Percentiles rank a stretch among this genome's conserved stretches.
phyloP scores from a whole-genome alignment of 2,797 vertebrate genomes.

The Hybognathus amarus region DNA sequence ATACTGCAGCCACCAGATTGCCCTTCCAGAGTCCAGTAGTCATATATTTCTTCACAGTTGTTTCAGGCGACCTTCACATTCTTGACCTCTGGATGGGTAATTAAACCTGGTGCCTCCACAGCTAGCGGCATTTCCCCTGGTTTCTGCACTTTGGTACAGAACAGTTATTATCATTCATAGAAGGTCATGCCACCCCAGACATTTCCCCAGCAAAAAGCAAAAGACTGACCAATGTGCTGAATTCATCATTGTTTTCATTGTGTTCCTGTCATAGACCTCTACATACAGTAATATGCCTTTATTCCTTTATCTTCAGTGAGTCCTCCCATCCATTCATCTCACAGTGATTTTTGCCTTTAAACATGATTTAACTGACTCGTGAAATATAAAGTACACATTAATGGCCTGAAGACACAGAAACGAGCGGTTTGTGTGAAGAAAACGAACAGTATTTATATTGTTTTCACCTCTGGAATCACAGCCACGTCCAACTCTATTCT shows the following conservation, averaged over 20 bases:
- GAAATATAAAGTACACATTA: too few species aligned
- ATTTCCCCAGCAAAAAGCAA: constrained; percentile 56
- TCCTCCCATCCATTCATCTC: neutral
- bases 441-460: too few species aligned
- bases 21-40: constrained; percentile 43
- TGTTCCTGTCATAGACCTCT: constrained; percentile 64
- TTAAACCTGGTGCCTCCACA: constrained; percentile 62
- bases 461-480: too few species aligned
- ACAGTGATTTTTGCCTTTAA: neutral
- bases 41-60: constrained; percentile 51
- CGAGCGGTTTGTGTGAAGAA: too few species aligned
- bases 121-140: constrained; percentile 49
- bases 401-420: too few species aligned
- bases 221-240: constrained; percentile 55
- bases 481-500: too few species aligned
- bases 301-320: constrained; percentile 56
- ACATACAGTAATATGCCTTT: constrained; percentile 72
- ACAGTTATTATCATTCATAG: constrained; percentile 46
- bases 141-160: constrained; percentile 47
- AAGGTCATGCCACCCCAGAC: constrained; percentile 50
- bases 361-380: too few species aligned
- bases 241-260: constrained; percentile 67
- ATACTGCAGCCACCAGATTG: constrained; percentile 41
- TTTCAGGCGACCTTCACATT: constrained; percentile 55
- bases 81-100: constrained; percentile 59